Base-by-base conservation (phyloP, 2,113 vertebrate species). In the Zosterops pallidus region DNA sequence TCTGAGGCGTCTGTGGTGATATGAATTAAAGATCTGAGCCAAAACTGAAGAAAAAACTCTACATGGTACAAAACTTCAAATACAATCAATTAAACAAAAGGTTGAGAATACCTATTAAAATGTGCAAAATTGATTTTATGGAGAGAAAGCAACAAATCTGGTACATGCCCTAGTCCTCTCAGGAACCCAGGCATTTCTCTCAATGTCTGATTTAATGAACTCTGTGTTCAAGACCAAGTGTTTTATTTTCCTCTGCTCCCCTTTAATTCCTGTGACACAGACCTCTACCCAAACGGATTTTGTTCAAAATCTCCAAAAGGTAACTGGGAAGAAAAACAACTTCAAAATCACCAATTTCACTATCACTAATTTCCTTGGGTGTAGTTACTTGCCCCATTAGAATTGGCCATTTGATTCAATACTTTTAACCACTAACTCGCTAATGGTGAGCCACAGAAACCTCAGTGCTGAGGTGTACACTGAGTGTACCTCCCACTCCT, bases 51-150 rank as follows among this genome's bases (percentile, higher is more conserved):
- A 31, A 46, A 91, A 83, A 78, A 14, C 9, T 64, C 11, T 24
- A 24, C 23, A 3, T 8, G 14, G 37, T 81, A 42, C 18, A 56
- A 60, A 91, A 69, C 33, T 12, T 1, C 46, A 76, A 83, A 83
- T 50, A 31, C 9, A 69, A 89, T 87, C 74, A 83, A 93, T 96
- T 82, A 90, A 77, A 77, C 68, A 89, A 72, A 91, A 82, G 59
- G 18, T 44, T 89, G 83, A 89, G 67, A 89, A 50, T 79, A 65
- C 10, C 25, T 69, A 93, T 92, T 91, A 93, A 79, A 90, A 91
- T 69, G 82, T 92, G 67, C 3, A 93, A 93, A 85, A 79, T 76
- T 76, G 90, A 93, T 85, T 79, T 94, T 86, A 63, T 47, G 21
- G 65, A 55, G 28, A 79, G 57, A 95, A 95, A 85, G 85, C 59